Percentiles rank a stretch among this genome's conserved stretches.
Conservation (phyloP, 92 coral and sea anemone genomes). For the Nematostella vectensis region DNA sequence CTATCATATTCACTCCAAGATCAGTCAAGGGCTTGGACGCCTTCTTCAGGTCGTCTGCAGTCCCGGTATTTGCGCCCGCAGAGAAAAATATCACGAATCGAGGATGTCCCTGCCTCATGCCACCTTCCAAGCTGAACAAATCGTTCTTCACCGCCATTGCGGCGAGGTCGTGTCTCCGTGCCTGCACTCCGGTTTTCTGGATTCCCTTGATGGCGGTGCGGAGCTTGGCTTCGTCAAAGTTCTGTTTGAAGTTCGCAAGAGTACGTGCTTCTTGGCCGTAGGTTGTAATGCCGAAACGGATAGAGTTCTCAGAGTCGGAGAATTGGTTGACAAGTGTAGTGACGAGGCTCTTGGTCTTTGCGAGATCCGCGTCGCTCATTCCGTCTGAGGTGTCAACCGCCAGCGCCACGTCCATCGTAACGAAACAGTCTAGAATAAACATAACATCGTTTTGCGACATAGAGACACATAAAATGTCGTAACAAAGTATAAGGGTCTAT, state of each 20-base stretch:
- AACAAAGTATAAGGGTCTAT: no score
- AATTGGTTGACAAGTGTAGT: conserved; percentile 23
- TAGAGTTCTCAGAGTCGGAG: conserved; percentile 40
- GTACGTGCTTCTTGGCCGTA: conserved; percentile 19
- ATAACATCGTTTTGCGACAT: no score
- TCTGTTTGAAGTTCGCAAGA: conserved; percentile 15
- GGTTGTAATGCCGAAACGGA: conserved; percentile 26
- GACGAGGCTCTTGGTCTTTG: conserved; percentile 20
- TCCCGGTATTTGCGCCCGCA: conserved; percentile 31
- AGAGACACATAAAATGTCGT: no score
- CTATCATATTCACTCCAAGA: conserved; percentile 50
- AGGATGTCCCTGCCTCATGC: conserved; percentile 42
- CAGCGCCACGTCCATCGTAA: conserved; percentile 55
- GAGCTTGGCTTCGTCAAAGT: conserved; percentile 14
- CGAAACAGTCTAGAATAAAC: conserved; percentile 30
- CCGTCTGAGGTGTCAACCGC: conserved; percentile 30
- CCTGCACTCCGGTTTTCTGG: conserved; percentile 6
- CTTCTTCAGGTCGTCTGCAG: conserved; percentile 18
- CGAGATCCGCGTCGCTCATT: conserved; percentile 18
- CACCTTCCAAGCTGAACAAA: conserved; percentile 44
- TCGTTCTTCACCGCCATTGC: conserved; percentile 19
- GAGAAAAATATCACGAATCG: conserved; percentile 34
- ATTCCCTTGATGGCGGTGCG: conserved; percentile 11
- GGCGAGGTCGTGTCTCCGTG: conserved; percentile 32
- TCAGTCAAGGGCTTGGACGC: conserved; percentile 37